Conservation (phyloP, 2,797 vertebrate species). For the Dendrocincla tyrannina region DNA sequence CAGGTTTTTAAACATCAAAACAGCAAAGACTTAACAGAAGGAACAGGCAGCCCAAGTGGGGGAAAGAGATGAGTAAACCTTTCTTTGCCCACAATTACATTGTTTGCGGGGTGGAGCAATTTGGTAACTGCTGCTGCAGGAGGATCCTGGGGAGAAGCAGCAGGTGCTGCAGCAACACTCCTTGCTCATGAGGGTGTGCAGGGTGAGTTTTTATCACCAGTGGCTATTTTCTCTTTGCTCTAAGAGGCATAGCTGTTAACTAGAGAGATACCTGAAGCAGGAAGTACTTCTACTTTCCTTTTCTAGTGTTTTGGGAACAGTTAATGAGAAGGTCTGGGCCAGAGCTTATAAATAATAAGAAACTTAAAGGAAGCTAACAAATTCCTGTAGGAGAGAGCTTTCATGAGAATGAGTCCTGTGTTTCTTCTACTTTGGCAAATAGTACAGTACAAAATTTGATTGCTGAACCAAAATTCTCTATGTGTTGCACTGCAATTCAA, state of each 20-base stretch:
- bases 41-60: background rate
- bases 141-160: background rate
- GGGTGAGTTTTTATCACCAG: background rate
- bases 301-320: background rate
- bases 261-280: background rate
- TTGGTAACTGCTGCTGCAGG: background rate
- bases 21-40: background rate
- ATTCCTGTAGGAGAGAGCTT: background rate
- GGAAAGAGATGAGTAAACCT: background rate
- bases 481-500: background rate
- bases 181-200: background rate
- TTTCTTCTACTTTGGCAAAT: constrained; percentile 3
- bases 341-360: background rate
- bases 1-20: background rate
- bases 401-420: background rate
- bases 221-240: background rate
- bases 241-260: background rate
- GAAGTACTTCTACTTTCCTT: background rate
- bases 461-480: background rate
- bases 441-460: background rate
- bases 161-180: background rate
- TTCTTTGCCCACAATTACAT: background rate
- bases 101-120: background rate
- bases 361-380: constrained; percentile 11
- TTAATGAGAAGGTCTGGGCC: background rate